Conservation (phyloP, 2,888 invertebrate genomes). For the Lumbricus terrestris region DNA sequence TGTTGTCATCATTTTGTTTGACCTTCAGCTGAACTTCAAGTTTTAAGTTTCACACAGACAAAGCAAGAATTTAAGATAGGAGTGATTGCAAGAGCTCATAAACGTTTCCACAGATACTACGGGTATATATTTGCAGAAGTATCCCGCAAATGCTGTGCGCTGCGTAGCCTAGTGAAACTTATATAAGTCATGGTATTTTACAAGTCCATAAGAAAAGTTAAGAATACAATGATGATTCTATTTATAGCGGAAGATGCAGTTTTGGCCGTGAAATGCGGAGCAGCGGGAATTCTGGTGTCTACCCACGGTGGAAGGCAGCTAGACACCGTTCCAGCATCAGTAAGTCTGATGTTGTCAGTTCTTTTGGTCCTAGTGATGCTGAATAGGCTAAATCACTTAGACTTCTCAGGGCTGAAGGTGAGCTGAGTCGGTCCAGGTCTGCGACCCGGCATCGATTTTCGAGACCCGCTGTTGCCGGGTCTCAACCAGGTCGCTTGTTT, state of each 20-base stretch:
- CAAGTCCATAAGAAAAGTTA: background rate
- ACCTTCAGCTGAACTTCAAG: no score
- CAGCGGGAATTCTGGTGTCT: constrained; percentile 80
- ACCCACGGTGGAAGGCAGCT: constrained; percentile 91
- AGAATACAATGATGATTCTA: background rate
- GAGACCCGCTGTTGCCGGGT: no score
- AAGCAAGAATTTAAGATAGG: no score
- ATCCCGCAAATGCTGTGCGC: background rate
- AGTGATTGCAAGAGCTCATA: no score
- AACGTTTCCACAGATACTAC: no score
- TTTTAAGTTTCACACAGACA: no score
- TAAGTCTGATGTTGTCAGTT: constrained; percentile 27
- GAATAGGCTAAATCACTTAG: no score
- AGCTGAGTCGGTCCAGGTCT: no score
- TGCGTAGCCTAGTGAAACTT: background rate
- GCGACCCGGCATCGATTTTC: no score
- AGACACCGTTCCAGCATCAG: constrained; percentile 69
- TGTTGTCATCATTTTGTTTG: no score
- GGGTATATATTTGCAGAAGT: background rate
- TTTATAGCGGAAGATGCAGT: constrained; percentile 74
- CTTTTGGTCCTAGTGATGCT: background rate
- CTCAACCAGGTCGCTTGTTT: no score
- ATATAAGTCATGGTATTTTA: background rate
- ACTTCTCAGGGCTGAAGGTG: no score
- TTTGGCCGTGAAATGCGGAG: constrained; percentile 73